Evolutionary conservation across 1,140 invertebrate species (phyloP).

Genomic region (Helicoverpa zea): DNA sequence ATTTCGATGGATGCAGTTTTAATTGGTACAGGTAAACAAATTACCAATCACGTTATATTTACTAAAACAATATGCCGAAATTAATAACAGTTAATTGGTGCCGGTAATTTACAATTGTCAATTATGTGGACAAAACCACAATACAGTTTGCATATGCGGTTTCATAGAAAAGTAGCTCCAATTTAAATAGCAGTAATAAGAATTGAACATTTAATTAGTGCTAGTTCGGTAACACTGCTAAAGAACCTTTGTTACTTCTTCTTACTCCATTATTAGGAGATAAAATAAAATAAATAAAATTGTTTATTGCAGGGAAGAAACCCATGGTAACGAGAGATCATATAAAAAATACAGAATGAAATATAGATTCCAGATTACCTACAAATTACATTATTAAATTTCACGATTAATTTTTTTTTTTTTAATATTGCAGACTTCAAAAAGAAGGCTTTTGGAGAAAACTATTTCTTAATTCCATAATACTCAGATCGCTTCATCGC

Average conservation of each 20-base stretch:
- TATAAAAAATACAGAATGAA: no score
- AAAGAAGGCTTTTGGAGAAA: neutral
- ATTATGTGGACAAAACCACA: neutral
- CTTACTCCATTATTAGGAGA: neutral
- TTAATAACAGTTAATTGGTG: constrained; percentile 6
- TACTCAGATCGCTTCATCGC: neutral
- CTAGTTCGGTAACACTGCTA: no score
- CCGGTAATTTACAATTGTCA: neutral
- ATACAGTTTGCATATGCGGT: neutral
- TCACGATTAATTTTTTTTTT: no score
- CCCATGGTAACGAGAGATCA: no score
- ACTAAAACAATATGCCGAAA: neutral
- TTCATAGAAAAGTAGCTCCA: neutral
- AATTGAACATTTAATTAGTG: no score
- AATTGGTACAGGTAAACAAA: constrained; percentile 3
- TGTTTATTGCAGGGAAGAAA: no score
- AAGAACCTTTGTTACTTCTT: no score
- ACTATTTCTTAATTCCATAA: neutral
- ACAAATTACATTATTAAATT: no score
- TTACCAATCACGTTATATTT: constrained; percentile 25
- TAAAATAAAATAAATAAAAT: no score
- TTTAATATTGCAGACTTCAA: neutral
- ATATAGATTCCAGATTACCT: no score
- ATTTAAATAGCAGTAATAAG: no score
- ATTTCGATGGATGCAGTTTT: constrained; percentile 3